These are phyloP conservation scores for Papilio elwesi DNA, from an alignment of 2,888 invertebrate genomes.

Conservation along the genomic window DNA sequence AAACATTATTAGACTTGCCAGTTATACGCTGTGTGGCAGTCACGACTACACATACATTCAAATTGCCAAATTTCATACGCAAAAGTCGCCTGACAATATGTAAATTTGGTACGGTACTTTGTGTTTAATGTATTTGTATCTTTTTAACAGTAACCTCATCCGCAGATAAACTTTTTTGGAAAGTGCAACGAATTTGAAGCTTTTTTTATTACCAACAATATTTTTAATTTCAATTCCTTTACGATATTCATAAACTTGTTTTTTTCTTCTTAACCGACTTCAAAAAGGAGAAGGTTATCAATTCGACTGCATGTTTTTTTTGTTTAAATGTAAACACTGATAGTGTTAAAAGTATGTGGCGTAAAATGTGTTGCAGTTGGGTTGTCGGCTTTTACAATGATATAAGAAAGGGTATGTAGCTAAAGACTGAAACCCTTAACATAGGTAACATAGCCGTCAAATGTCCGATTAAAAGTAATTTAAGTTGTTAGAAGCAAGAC, in stretches of 20 bases:
- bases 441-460: no score
- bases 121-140: background rate
- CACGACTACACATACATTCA: conserved; percentile 6
- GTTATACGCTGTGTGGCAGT: background rate
- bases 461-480: no score
- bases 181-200: background rate
- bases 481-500: no score
- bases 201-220: background rate
- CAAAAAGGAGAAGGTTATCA: no score
- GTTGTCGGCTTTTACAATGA: no score
- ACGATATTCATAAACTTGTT: background rate
- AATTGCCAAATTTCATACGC: conserved; percentile 13
- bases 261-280: no score
- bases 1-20: background rate
- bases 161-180: background rate
- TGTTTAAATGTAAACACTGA: no score
- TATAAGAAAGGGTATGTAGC: no score
- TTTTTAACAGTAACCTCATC: background rate
- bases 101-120: conserved; percentile 8
- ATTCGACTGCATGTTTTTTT: no score
- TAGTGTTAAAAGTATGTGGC: no score
- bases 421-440: no score
- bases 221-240: background rate
- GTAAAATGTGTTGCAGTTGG: no score
- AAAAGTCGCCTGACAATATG: conserved; percentile 11